Percentiles rank a stretch among this genome's conserved stretches.
These are phyloP conservation scores for Sinosuthora webbiana DNA, from an alignment of 2,113 vertebrate species.

Conservation along the genomic window DNA sequence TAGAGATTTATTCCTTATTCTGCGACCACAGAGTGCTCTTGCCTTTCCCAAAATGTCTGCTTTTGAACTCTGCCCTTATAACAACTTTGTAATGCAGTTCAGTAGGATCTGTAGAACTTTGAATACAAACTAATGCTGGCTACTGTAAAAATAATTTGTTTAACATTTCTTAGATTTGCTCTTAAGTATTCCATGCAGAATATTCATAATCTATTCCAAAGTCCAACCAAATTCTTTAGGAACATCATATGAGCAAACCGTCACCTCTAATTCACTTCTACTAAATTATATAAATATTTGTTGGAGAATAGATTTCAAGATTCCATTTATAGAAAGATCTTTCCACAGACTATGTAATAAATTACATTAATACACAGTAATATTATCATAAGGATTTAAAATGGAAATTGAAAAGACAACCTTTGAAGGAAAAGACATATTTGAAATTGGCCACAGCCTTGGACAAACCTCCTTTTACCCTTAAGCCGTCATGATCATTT, in stretches of 20 bases:
- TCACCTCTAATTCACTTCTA: not conserved
- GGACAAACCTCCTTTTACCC: not conserved
- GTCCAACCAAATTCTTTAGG: not conserved
- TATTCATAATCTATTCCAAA: not conserved
- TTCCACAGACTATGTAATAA: not conserved
- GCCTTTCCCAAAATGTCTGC: not conserved
- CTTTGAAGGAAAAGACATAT: not conserved
- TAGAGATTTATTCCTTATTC: not conserved
- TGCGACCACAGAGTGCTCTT: not conserved
- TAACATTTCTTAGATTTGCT: not conserved
- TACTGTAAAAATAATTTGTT: not conserved
- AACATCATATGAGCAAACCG: not conserved
- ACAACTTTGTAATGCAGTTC: not conserved
- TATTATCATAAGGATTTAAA: not conserved
- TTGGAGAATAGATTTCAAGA: not conserved
- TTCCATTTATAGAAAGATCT: not conserved
- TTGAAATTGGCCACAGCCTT: not conserved
- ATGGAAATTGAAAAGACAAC: not conserved
- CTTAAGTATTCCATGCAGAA: not conserved
- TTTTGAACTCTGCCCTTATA: not conserved
- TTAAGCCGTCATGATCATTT: not conserved
- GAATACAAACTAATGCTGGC: not conserved
- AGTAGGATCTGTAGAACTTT: not conserved
- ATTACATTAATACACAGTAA: not conserved
- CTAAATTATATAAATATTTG: not conserved